Base-by-base conservation (phyloP, 2,888 invertebrate genomes). In the Andrena flavipes region DNA sequence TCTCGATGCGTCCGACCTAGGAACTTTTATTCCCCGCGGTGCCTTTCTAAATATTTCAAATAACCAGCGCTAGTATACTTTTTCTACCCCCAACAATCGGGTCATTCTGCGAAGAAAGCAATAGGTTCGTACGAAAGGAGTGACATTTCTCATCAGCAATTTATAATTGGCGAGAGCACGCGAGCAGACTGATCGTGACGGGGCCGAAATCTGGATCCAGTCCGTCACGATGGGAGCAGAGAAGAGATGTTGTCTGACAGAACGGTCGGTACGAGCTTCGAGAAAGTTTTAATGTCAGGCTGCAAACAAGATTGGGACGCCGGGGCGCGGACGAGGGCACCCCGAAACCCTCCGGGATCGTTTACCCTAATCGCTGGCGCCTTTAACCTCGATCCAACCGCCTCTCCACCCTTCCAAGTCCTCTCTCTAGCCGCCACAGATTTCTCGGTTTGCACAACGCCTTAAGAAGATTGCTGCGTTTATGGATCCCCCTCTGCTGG, bases 341-440 rank as follows among this genome's bases (percentile, higher is more conserved):
- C 59, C 42, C 30, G 59, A 63, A 65, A 87, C 84, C 90, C 88
- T 82, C 13, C 59, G 83, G 90, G 88, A 90, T 87, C 90, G 87
- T 76, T 90, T 85, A 82, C 86, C 88, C 90, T 90, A 90, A 90
- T 90, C 90, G 90, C 80, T 77, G 75, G 73, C 80, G 85, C 82
- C 84, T 90, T 84, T 80, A 81, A 85, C 82, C 85, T 60, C 80
- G 74, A 74, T 76, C 64, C 68, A n/a, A 54, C 56, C 62, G 42
- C 26, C 64, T n/a, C 54, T 59, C 65, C 63, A 13, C 77, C 69
- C 35, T 48, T 49, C 70, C 35, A 26, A 62, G 51, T 33, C 79
- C 60, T 73, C 56, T 8, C 69, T 30, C 72, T 20, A 33, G 35
- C 35, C 81, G 51, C 63, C 70, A 35, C 75, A 65, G 76, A 86